Evolutionary conservation across 2,888 invertebrate species (phyloP).

Genomic region (Andrena bucephala): DNA sequence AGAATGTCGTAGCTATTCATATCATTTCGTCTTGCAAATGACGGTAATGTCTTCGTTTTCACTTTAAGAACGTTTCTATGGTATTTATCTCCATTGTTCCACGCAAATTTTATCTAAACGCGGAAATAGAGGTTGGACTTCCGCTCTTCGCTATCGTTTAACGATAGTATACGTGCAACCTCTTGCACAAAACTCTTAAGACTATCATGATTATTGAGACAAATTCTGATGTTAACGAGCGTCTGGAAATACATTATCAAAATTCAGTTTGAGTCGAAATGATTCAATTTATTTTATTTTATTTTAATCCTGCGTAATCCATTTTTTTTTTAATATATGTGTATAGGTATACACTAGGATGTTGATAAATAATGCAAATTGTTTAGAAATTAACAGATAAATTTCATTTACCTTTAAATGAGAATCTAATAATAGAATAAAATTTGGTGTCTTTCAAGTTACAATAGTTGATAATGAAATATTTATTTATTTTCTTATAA

Average conservation of each 20-base stretch:
- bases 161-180: background rate
- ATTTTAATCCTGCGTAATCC: no score
- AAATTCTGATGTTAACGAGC: background rate
- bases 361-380: no score
- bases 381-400: no score
- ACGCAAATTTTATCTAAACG: slow-evolving; percentile 29
- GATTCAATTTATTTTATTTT: background rate
- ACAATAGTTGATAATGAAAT: no score
- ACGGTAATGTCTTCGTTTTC: background rate
- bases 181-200: background rate
- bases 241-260: background rate
- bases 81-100: background rate
- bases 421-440: no score
- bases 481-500: no score
- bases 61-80: background rate
- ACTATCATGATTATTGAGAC: background rate
- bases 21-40: background rate
- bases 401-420: no score
- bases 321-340: no score
- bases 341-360: no score
- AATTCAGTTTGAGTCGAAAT: background rate
- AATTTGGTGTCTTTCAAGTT: no score
- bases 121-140: slow-evolving; percentile 42
- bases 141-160: slow-evolving; percentile 16
- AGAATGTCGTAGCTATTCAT: background rate